Evolutionary conservation across 2,797 vertebrate species (phyloP).

Genomic region (Pseudochirops cupreus): DNA sequence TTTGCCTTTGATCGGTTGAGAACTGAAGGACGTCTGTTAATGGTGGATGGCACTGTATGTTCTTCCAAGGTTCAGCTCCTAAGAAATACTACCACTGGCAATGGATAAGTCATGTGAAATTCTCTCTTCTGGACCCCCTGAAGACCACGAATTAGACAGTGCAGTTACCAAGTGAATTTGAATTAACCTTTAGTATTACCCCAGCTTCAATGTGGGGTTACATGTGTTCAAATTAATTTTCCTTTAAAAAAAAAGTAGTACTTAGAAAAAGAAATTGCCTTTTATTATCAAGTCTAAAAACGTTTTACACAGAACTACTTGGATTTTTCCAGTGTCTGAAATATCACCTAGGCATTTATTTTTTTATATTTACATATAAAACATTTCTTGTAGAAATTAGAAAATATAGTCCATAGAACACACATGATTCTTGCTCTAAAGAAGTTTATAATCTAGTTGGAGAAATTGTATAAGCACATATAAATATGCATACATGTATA

Average conservation of each 20-base stretch:
- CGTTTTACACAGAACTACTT: neutral
- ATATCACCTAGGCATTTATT: neutral
- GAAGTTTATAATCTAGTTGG: neutral
- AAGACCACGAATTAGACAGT: neutral
- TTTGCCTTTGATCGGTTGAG: neutral
- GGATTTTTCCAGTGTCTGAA: neutral
- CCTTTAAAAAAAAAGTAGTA: constrained; percentile 10
- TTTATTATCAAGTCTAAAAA: constrained; percentile 21
- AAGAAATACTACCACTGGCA: neutral
- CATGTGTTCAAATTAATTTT: constrained; percentile 22
- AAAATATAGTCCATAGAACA: neutral
- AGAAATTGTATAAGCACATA: neutral
- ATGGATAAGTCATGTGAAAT: neutral
- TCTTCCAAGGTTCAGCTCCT: neutral
- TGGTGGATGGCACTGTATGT: fast-evolving
- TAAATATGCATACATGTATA: neutral
- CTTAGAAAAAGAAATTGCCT: constrained; percentile 35
- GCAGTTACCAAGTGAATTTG: neutral
- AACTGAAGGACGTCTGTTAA: neutral
- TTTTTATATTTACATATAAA: neutral
- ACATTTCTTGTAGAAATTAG: neutral
- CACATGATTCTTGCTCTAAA: neutral
- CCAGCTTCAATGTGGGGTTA: neutral
- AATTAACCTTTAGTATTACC: neutral
- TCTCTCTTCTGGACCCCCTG: neutral